Base-by-base conservation (phyloP, 2,888 invertebrate genomes). In the Cheilosia grossa region DNA sequence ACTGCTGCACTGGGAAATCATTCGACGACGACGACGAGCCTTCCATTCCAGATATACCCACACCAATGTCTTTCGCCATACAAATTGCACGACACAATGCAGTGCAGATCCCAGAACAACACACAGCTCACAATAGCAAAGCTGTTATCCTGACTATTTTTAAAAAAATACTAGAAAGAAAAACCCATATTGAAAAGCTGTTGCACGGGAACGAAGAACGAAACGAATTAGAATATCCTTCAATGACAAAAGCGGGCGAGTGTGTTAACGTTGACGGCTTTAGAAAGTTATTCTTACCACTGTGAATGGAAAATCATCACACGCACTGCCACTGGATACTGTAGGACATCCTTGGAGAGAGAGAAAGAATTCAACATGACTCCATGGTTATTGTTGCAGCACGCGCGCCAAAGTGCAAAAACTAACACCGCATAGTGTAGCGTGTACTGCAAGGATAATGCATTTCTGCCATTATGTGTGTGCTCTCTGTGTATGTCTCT, bases 91-190 rank as follows among this genome's bases (percentile, higher is more conserved):
- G 49, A 44, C 27, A 21, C 17, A 30, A 47, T 47, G 9, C 47
- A 47, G 19, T 47, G 19, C 47, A 47, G 19, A 47, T 17, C 54
- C 54, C n/a, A 53, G 74, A 56, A 56, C 61, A 33, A 63, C n/a
- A 56, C 51, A 63, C 72, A 63, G 61, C 37, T 67, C 66, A 79
- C 82, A 79, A 79, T 59, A 58, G 79, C 53, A 69, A 69, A 74
- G 73, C 79, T 83, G 72, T 83, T 83, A 83, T 83, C 69, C 73
- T 74, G 79, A 83, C 79, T 79, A 67, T 78, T 61, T 72, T 73
- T 49, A 73, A 82, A 49, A 49, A 61, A 30, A 24, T 47, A 24
- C 33, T 27, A 49, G 19, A 37, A 49, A 42, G 47, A 56, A 30
- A 17, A n/a, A 66, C 53, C 30, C 33, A 70, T 78, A 82, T 78